Evolutionary conservation across 35 echinoderm and acorn worm species (phyloP).

Genomic region (Hemicentrotus pulcherrimus): DNA sequence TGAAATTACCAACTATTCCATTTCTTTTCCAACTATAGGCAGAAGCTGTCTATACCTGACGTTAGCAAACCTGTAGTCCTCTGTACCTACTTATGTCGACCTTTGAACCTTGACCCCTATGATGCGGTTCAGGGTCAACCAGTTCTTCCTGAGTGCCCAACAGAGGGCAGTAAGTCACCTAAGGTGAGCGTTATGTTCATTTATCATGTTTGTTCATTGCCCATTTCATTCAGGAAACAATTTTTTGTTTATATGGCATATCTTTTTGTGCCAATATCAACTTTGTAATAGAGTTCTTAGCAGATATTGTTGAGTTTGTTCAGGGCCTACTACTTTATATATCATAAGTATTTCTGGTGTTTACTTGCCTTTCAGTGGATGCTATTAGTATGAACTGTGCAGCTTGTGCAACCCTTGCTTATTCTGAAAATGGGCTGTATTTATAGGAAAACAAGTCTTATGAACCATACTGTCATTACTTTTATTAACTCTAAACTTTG

Average conservation of each 20-base stretch:
- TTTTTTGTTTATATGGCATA: not conserved
- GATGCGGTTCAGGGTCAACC: not conserved
- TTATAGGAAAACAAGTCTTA: too few relatives aligned
- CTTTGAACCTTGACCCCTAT: conserved; percentile 28
- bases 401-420: too few relatives aligned
- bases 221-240: not conserved
- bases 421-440: too few relatives aligned
- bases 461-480: too few relatives aligned
- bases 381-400: too few relatives aligned
- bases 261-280: too few relatives aligned
- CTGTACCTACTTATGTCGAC: conserved; percentile 75
- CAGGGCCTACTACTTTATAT: too few relatives aligned
- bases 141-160: not conserved
- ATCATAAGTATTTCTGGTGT: too few relatives aligned
- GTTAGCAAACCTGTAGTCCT: conserved; percentile 66
- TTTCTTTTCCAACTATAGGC: conserved; percentile 40
- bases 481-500: too few relatives aligned
- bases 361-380: too few relatives aligned
- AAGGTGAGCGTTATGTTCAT: not conserved
- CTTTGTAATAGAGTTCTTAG: too few relatives aligned
- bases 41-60: conserved; percentile 66
- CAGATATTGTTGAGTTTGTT: too few relatives aligned
- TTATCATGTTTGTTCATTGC: not conserved
- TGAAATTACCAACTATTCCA: not conserved
- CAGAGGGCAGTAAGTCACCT: not conserved